These are phyloP conservation scores for Minunthozetes semirufus DNA, from an alignment of 2,888 invertebrate species.

Conservation along the genomic window DNA sequence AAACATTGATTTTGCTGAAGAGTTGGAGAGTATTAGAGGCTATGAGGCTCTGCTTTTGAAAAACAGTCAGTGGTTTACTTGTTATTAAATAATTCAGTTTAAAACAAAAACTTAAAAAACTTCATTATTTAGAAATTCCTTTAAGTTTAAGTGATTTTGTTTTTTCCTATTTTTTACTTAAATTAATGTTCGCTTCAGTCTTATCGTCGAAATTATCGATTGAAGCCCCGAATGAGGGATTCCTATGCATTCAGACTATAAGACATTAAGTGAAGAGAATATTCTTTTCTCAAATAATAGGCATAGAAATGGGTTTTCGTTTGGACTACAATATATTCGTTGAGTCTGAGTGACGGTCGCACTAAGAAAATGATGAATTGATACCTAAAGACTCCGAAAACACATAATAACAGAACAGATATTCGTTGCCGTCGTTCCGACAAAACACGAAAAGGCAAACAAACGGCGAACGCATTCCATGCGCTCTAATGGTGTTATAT, in stretches of 20 bases:
- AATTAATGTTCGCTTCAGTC: neutral
- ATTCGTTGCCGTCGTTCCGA: neutral
- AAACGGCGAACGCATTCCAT: neutral
- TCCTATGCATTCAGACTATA: no score
- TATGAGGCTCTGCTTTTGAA: neutral
- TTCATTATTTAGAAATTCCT: neutral
- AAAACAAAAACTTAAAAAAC: neutral
- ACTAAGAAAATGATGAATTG: conserved; percentile 28
- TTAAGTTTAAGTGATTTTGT: neutral
- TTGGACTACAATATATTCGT: no score
- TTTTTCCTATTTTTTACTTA: neutral
- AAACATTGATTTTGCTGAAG: neutral
- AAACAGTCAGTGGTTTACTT: neutral
- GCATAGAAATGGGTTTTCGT: neutral
- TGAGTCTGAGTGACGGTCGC: conserved; percentile 13
- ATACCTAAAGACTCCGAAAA: conserved; percentile 20
- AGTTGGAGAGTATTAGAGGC: no score
- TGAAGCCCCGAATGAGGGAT: neutral
- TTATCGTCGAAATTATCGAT: neutral
- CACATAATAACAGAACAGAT: conserved; percentile 17
- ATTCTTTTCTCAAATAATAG: neutral
- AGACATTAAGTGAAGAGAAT: no score
- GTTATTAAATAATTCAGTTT: neutral
- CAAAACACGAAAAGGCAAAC: neutral
- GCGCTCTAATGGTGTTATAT: conserved; percentile 11